Evolutionary conservation across 2,888 invertebrate species (phyloP).

Genomic region (Muschampia plurimacula): DNA sequence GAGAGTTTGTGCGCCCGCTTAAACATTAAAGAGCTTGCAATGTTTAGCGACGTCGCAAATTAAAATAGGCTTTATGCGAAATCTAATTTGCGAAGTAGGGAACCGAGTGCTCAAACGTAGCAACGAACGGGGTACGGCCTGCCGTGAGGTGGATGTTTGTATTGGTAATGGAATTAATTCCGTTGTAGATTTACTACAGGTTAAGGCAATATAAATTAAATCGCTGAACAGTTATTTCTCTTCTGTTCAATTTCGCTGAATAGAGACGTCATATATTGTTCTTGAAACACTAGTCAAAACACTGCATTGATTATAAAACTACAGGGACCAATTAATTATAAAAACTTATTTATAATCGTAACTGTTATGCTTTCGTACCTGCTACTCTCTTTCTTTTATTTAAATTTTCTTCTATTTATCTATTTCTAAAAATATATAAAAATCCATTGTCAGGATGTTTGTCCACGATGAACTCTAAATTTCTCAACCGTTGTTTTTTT

Average conservation of each 20-base stretch:
- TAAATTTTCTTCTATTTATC: too few species aligned
- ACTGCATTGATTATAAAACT: neutral
- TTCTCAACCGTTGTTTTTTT: too few species aligned
- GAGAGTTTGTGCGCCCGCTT: conserved; percentile 72
- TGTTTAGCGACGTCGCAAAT: conserved; percentile 82
- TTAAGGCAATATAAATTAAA: conserved; percentile 45
- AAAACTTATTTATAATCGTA: too few species aligned
- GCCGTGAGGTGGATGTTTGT: conserved; percentile 72
- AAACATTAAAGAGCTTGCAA: conserved; percentile 81
- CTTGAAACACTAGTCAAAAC: neutral
- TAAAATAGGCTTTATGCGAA: conserved; percentile 84
- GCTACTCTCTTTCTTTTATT: too few species aligned
- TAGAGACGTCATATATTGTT: conserved; percentile 22
- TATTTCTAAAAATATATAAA: too few species aligned
- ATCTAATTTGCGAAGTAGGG: conserved; percentile 83
- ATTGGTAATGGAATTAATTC: conserved; percentile 81
- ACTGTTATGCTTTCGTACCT: too few species aligned
- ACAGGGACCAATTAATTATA: too few species aligned
- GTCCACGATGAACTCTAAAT: too few species aligned
- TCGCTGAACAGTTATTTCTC: conserved; percentile 33
- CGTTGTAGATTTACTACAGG: conserved; percentile 64
- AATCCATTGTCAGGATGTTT: too few species aligned
- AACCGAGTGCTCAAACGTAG: conserved; percentile 61
- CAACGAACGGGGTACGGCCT: conserved; percentile 65
- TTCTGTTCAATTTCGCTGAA: conserved; percentile 15